Evolutionary conservation across 2,888 invertebrate species (phyloP), one percentile per base, ranked within the genome.

Genomic region (Capitulum mitella): DNA sequence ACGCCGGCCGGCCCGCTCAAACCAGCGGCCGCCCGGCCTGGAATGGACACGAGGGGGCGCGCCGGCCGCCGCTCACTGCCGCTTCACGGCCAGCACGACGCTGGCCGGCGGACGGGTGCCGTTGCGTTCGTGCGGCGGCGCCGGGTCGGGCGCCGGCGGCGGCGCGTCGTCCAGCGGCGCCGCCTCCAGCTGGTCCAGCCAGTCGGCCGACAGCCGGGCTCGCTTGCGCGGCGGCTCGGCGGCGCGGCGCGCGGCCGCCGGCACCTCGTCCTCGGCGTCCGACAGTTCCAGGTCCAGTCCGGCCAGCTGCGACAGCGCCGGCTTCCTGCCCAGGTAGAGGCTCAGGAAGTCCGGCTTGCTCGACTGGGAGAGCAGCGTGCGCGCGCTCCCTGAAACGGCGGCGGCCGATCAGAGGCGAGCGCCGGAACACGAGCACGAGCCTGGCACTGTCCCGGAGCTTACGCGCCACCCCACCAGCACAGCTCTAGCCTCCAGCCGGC

Each of bases 41-140:
- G 54, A 54, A 54, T 54, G 54, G 54, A 54, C 51, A 22, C 12
- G 12, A 51, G 51, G 51, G 19, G n/a, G 54, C 54, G 54, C 37
- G 70, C 12, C 37, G 12, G 64, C n/a, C 22, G 70, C 26, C 22
- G 70, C 70, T 70, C 70, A 70, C 70, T 70, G 70, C 37, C 70
- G 70, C 70, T 70, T 6, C 22, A 70, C 70, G 70, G 37, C 37
- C 37, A 70, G 29, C 29, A 70, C 70, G 37, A 70, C 6, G 37
- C 26, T 37, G 70, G 70, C 70, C 70, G 70, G 70, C 34, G 70
- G 70, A 0, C 70, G 70, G 70, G 70, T 70, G 70, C 70, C 37
- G 70, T 70, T 70, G 70, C 32, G 34, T 8, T 0, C 16, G 5
- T 22, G 26, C 10, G 19, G 22, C 19, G 70, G 3, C 37, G 37